Percentiles rank a stretch among this genome's conserved stretches.
Conservation (phyloP, 2,113 vertebrate species). For the Chionodraco myersi region DNA sequence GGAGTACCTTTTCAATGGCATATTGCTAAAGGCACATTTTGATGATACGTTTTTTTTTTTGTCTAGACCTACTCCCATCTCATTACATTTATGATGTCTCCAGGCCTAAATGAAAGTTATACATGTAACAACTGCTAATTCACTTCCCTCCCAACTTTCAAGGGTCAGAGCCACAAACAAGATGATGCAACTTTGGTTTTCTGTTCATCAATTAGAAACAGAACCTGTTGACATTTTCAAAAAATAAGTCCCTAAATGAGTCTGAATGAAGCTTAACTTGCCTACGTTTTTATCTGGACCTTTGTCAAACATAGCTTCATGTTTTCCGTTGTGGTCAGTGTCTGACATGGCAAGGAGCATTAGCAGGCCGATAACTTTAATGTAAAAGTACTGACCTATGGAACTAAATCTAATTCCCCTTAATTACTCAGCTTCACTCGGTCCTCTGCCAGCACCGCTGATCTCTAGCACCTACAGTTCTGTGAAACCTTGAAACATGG, state of each 20-base stretch:
- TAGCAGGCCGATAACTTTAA: not conserved
- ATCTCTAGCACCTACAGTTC: slow-evolving; percentile 19
- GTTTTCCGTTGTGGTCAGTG: not conserved
- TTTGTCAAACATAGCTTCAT: not conserved
- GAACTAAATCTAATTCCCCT: slow-evolving; percentile 25
- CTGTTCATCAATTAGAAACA: not conserved
- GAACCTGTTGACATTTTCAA: not conserved
- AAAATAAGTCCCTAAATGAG: not conserved
- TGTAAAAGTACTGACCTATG: slow-evolving; percentile 23
- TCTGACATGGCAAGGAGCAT: not conserved
- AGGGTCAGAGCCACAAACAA: not conserved
- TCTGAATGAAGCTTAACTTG: not conserved
- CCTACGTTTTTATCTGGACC: not conserved
- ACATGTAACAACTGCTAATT: not conserved
- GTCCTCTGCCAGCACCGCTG: not conserved
- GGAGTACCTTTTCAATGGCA: not conserved
- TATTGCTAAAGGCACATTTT: too few relatives aligned
- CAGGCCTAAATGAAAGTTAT: not conserved
- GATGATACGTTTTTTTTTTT: not conserved
- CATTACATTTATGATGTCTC: not conserved
- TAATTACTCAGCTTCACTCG: slow-evolving; percentile 42
- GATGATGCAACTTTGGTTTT: not conserved
- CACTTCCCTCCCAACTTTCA: not conserved
- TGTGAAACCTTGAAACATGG: not conserved
- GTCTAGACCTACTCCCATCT: not conserved